A percentile compares a stretch with the other conserved stretches of the same genome.
These are phyloP conservation scores for Drosophila melanogaster DNA, from an alignment of 1,140 invertebrate genomes.

Conservation along the genomic window Release_6_plus_ISO1_MT NT_037436.4:12954501-12955000, in stretches of 20 bases:
- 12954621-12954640: background rate
- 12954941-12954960: slow-evolving; percentile 28
- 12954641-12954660: no score
- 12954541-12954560: background rate
- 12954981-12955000: slow-evolving; percentile 69
- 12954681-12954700: no score
- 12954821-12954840: slow-evolving; percentile 38
- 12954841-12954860: slow-evolving; percentile 21
- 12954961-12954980: slow-evolving; percentile 70
- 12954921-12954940: slow-evolving; percentile 40
- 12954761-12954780: slow-evolving; percentile 21
- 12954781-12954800: slow-evolving; percentile 7
- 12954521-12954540: background rate
- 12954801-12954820: slow-evolving; percentile 26
- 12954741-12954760: slow-evolving; percentile 1
- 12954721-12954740: no score
- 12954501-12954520: background rate
- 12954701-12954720: no score
- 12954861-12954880: slow-evolving; percentile 69
- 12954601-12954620: no score
- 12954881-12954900: slow-evolving; percentile 67
- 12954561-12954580: background rate
- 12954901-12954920: slow-evolving; percentile 36
- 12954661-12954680: no score
- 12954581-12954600: background rate